phyloP scores from a whole-genome alignment of 2,888 invertebrate species.

The Seira sanloemensis region DNA sequence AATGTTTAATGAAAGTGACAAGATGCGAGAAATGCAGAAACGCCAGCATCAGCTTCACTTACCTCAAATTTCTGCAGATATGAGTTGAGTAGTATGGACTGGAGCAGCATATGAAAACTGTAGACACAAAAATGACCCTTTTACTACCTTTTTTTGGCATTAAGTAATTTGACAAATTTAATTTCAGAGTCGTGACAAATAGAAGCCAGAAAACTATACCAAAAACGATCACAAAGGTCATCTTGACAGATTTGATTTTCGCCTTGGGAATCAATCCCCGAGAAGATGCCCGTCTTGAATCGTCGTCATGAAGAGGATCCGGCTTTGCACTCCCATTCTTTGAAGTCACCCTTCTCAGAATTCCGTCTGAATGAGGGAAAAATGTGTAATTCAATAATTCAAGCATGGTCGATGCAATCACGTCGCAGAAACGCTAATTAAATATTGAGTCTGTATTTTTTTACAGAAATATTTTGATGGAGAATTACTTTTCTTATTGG shows the following conservation, averaged over 20 bases:
- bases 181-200: too few species aligned
- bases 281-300: conserved; percentile 88
- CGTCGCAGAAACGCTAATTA: too few species aligned
- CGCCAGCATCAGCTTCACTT: conserved; percentile 74
- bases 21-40: background rate
- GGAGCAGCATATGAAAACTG: conserved; percentile 96
- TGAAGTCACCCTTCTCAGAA: conserved; percentile 62
- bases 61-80: conserved; percentile 90
- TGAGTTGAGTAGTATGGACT: conserved; percentile 96
- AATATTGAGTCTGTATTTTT: too few species aligned
- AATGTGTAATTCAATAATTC: background rate
- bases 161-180: too few species aligned
- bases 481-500: conserved; percentile 44
- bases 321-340: conserved; percentile 44
- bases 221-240: conserved; percentile 97
- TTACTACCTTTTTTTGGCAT: too few species aligned
- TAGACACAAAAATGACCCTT: too few species aligned
- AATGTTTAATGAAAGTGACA: background rate
- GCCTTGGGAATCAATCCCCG: conserved; percentile 95
- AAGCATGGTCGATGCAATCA: too few species aligned
- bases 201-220: conserved; percentile 81
- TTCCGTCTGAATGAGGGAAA: conserved; percentile 63
- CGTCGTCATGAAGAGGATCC: conserved; percentile 74
- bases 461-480: too few species aligned
- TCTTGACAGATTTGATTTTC: conserved; percentile 97